Base-by-base conservation (phyloP, 2,113 vertebrate species). In the Prionailurus viverrinus region DNA sequence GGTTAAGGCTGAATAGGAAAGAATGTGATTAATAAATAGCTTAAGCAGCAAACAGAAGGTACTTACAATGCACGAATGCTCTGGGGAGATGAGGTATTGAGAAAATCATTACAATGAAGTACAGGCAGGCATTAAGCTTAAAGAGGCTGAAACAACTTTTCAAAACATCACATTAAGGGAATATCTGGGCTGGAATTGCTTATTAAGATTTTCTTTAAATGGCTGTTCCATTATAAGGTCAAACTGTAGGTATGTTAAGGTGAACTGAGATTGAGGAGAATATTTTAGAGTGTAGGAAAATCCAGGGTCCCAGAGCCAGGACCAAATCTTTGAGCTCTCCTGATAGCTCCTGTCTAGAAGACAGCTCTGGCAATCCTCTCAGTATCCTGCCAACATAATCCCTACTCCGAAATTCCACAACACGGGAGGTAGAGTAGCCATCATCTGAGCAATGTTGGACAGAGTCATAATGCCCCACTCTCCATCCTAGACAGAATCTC, bases 21-120 rank as follows among this genome's bases (percentile, higher is more conserved):
- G 89, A 97, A 95, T 97, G 89, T 97, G 97, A 98, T 98, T 97
- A 98, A 97, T 98, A 98, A 98, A 97, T 89, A 97, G 97, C 89
- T 86, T 95, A 94, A 98, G 95, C 96, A 97, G 91, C 95, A 97
- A 97, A 96, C 93, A 97, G 97, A 98, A 96, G 91, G 89, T 89
- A 93, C 91, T 97, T 93, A 91, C 85, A 83, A 97, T 80, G 95
- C 95, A 94, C 13, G 6, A 36, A 96, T 95, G 95, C 97, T 98
- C 97, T 73, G 55, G 97, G 93, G 98, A 97, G 89, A 95, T 87
- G 96, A 96, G 86, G 91, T 97, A 93, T 95, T 95, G 95, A 97
- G 93, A 96, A 94, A 97, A 97, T 83, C 95, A 97, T 94, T 96
- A 91, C n/a, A 0, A 92, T 92, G 85, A 94, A 97, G 41, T 80